Conservation (phyloP, 2,113 vertebrate genomes). For the Brachionichthys hirsutus region DNA sequence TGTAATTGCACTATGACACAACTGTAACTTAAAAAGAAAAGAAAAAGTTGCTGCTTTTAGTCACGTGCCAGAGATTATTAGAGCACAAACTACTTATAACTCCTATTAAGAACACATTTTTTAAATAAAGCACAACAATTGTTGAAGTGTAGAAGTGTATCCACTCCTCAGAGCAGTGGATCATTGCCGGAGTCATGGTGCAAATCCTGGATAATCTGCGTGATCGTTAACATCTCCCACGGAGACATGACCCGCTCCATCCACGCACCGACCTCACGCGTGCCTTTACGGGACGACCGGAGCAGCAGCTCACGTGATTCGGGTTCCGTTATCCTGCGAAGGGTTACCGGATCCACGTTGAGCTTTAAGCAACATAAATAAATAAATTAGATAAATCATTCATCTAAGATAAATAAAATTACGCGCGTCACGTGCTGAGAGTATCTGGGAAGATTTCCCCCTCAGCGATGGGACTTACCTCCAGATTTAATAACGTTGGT, state of each 20-base stretch:
- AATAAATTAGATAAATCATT: no score
- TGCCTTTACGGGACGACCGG: background rate
- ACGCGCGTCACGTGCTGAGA: background rate
- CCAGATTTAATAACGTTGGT: conserved; percentile 24
- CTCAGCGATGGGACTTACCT: conserved; percentile 44
- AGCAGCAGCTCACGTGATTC: no score
- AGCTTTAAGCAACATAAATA: background rate
- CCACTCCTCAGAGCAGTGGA: conserved; percentile 40
- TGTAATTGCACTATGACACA: background rate
- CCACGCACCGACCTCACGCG: conserved; percentile 37
- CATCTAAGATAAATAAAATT: background rate
- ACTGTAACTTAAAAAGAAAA: background rate
- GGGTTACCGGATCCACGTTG: background rate
- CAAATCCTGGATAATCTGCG: conserved; percentile 63
- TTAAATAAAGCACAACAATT: background rate
- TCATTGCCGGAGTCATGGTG: conserved; percentile 38
- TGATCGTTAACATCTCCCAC: conserved; percentile 50
- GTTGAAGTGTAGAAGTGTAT: background rate
- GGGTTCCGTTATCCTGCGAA: background rate
- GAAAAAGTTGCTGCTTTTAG: background rate
- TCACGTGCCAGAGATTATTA: background rate
- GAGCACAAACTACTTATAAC: background rate
- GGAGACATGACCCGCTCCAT: conserved; percentile 56
- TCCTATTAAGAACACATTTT: no score
- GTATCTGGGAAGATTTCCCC: background rate